Evolutionary conservation across 2,113 vertebrate species (phyloP), one percentile per base, ranked within the genome.

Genomic region (Mionectes macconnelli): DNA sequence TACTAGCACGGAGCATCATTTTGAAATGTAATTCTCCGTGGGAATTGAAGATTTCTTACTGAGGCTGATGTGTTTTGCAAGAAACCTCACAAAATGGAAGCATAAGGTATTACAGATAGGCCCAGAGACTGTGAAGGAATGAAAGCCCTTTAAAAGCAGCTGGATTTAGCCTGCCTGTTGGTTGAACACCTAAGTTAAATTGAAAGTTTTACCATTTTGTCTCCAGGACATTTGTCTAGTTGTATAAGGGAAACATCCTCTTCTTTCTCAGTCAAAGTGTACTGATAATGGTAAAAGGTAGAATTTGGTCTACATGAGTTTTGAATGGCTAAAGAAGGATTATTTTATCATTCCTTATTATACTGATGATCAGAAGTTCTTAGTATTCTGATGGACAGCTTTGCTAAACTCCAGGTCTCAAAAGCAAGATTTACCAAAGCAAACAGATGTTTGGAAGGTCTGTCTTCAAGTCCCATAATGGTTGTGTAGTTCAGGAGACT

Each of bases 1-100:
- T 97, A 96, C 96, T 98, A 96, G 93, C 91, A 95, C 0, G 2
- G 89, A 98, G 93, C 97, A 97, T 98, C 97, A 90, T 97, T 97
- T 97, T 94, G 95, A 96, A 98, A 96, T 94, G 89, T 82, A 95
- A 94, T 96, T 97, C 97, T 96, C 97, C 24, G 2, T 97, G 97
- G 98, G 97, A 98, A 97, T 81, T 92, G 90, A 97, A 68, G 93
- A 91, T 96, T 97, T 94, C 40, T 45, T 96, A 86, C 73, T 35
- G 80, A 94, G 96, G 89, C 66, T 96, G 76, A 39, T 92, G 86
- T 53, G 55, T 93, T 90, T 87, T 92, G 57, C 83, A 94, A 96
- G 83, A 91, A 88, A 94, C 63, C 39, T 97, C 84, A 92, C 87
- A 84, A 70, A 96, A 79, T 81, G 18, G 63, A 87, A 93, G 42